These are phyloP conservation scores for Pangasius macronema DNA, from an alignment of 2,797 vertebrate species.

Conservation along the genomic window DNA sequence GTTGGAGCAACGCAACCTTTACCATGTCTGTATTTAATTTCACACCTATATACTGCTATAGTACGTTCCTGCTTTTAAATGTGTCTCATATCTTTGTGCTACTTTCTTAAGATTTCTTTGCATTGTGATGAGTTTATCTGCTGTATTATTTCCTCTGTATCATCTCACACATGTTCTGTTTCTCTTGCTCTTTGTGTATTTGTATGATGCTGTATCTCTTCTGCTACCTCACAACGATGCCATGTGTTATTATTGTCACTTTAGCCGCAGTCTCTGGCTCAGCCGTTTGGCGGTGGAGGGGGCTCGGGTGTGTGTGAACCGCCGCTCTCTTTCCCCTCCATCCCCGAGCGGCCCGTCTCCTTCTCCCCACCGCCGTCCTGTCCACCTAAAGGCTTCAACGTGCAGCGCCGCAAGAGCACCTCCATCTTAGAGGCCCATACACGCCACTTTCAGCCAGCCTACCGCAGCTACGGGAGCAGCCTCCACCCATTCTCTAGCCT, in stretches of 20 bases:
- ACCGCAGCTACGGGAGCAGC: constrained; percentile 85
- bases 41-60: constrained; percentile 34
- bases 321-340: constrained; percentile 88
- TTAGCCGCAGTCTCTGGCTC: constrained; percentile 89
- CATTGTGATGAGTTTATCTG: constrained; percentile 59
- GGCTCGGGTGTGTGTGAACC: constrained; percentile 85
- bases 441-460: constrained; percentile 87
- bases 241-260: constrained; percentile 89
- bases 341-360: constrained; percentile 92
- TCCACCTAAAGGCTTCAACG: constrained; percentile 86
- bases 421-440: constrained; percentile 96
- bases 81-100: constrained; percentile 19
- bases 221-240: constrained; percentile 81
- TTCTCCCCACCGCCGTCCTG: constrained; percentile 94
- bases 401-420: constrained; percentile 96
- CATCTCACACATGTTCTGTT: constrained; percentile 22
- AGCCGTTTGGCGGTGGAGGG: constrained; percentile 84
- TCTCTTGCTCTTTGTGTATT: constrained; percentile 64
- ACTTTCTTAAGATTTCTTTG: constrained; percentile 32
- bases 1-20: constrained; percentile 38
- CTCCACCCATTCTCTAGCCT: constrained; percentile 82
- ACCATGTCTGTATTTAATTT: constrained; percentile 64
- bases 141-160: constrained; percentile 7
- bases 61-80: constrained; percentile 25
- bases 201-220: constrained; percentile 60